Percentiles rank a stretch among this genome's conserved stretches.
These are phyloP conservation scores for Galaxias olidus DNA, from an alignment of 2,797 vertebrate species.

Conservation along the genomic window DNA sequence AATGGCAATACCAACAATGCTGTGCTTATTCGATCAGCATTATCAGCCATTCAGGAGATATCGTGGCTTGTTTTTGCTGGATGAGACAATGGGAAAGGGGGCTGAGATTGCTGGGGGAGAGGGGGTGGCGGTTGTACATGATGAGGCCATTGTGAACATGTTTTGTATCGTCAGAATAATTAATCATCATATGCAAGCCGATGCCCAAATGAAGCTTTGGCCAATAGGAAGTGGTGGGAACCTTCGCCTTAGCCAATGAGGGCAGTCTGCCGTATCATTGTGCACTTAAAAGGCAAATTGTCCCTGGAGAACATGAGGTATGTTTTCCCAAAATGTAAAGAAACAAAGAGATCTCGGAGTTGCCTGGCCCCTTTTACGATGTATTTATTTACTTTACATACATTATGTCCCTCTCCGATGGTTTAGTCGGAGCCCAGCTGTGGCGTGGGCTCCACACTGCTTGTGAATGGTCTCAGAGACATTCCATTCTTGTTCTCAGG, in stretches of 20 bases:
- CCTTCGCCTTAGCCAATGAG: slow-evolving; percentile 39
- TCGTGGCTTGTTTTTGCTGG: slow-evolving; percentile 71
- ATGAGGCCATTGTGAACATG: slow-evolving; percentile 63
- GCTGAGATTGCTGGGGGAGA: slow-evolving; percentile 22
- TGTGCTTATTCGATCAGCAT: slow-evolving; percentile 51
- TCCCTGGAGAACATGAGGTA: slow-evolving; percentile 55
- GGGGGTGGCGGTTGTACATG: slow-evolving; percentile 44
- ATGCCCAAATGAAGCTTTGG: slow-evolving; percentile 22
- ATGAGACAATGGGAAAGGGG: slow-evolving; percentile 70
- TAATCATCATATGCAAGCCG: slow-evolving; percentile 53
- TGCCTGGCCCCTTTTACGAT: slow-evolving; percentile 33
- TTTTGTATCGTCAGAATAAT: slow-evolving; percentile 61
- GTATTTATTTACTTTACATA: slow-evolving; percentile 56
- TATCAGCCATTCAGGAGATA: slow-evolving; percentile 68
- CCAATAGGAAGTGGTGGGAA: slow-evolving; percentile 72
- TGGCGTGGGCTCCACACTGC: slow-evolving; percentile 34
- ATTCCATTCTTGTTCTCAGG: slow-evolving; percentile 76
- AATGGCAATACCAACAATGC: slow-evolving; percentile 72
- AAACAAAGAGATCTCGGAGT: slow-evolving; percentile 52
- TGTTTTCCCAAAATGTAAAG: slow-evolving; percentile 46
- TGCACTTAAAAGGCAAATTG: slow-evolving; percentile 51
- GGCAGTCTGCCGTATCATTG: slow-evolving; percentile 28
- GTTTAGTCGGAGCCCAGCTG: slow-evolving; percentile 51
- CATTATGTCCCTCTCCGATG: slow-evolving; percentile 27
- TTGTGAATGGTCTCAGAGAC: slow-evolving; percentile 48